Base-by-base conservation (phyloP, 2,113 vertebrate genomes). In the Spea bombifrons region DNA sequence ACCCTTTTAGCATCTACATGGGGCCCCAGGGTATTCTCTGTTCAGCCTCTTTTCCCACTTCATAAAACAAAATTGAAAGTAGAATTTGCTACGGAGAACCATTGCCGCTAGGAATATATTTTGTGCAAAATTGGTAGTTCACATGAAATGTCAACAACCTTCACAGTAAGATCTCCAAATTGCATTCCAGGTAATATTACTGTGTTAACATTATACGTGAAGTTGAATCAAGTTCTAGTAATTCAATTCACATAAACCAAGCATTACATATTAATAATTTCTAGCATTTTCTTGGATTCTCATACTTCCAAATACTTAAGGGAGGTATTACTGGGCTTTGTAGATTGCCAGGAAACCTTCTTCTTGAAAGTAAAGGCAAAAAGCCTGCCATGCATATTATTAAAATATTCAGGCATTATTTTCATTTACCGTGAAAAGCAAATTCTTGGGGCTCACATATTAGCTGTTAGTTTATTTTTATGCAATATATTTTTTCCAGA, bases 21-120 rank as follows among this genome's bases (percentile, higher is more conserved):
- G 74, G 78, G 71, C 78, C 78, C 78, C 52, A 74, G 71, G 78
- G 78, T 47, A 59, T 80, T 68, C 66, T 68, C 78, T 80, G 78
- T 55, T 80, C 78, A 80, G 71, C 78, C 78, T 80, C 78, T 74
- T 74, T 80, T 80, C 78, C 78, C 78, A 80, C 78, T 80, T 80
- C 78, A 80, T 80, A 80, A 80, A 80, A 80, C 78, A 80, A 80
- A 80, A 80, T 80, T 80, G 78, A 80, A 80, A 80, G 78, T 74
- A 74, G 78, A 80, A 74, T 80, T 80, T 73, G 78, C 64, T 80
- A 80, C 78, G 73, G 71, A 80, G 65, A 66, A 80, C 78, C 71
- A 80, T 80, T 65, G 71, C 78, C 78, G 68, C 78, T 80, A 80
- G 78, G 71, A 80, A 80, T 80, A 80, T 80, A 80, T 80, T 80